Evolutionary conservation across 2,888 invertebrate genomes (phyloP).

Genomic region (Rotaria sp.): DNA sequence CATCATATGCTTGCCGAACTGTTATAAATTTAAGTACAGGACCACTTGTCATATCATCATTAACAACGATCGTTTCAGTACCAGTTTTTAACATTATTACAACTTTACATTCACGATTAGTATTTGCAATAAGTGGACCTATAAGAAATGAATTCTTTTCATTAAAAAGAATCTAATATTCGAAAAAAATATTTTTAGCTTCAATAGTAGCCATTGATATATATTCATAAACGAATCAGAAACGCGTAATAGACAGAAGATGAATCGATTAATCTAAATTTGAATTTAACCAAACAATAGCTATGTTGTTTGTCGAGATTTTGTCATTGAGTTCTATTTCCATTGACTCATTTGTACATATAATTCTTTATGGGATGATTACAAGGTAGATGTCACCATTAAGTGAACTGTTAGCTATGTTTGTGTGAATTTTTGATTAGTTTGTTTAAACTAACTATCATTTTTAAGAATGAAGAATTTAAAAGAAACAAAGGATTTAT

Average conservation of each 20-base stretch:
- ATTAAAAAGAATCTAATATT: too few relatives aligned
- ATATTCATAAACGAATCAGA: conserved; percentile 71
- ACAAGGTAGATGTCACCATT: neutral
- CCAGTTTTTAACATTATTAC: conserved; percentile 64
- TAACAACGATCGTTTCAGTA: conserved; percentile 73
- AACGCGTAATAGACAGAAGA: conserved; percentile 77
- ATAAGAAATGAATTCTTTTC: neutral
- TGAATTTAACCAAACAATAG: too few relatives aligned
- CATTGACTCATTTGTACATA: conserved; percentile 91
- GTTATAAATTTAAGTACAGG: conserved; percentile 79
- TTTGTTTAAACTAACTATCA: too few relatives aligned
- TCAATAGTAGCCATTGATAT: conserved; percentile 99
- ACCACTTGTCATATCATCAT: conserved; percentile 92
- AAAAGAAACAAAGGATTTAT: too few relatives aligned
- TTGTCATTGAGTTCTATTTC: too few relatives aligned
- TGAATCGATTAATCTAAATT: too few relatives aligned
- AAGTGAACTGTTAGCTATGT: too few relatives aligned
- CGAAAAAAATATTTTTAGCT: conserved; percentile 62
- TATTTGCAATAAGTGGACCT: conserved; percentile 77
- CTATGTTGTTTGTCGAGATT: too few relatives aligned
- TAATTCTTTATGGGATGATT: conserved; percentile 49
- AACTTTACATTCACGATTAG: conserved; percentile 89
- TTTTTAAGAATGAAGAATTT: too few relatives aligned
- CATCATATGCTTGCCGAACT: conserved; percentile 53
- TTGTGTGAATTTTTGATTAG: too few relatives aligned